phyloP scores from a whole-genome alignment of 2,797 vertebrate genomes.

The Mycteria americana region DNA sequence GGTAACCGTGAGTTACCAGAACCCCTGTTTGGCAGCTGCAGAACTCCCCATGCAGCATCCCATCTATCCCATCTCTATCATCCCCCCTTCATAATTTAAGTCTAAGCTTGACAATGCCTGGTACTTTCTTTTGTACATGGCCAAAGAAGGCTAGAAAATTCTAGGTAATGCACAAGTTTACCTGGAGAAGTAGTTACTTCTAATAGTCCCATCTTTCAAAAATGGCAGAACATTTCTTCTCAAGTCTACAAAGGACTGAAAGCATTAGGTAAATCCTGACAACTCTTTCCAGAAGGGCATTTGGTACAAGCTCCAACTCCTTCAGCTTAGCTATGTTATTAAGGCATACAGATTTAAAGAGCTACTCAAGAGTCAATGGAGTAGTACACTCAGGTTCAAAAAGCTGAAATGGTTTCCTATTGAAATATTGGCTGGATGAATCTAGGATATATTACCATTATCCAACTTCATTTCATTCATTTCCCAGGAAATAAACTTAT shows the following conservation, averaged over 20 bases:
- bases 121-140: not conserved
- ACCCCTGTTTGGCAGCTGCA: not conserved
- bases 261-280: slow-evolving; percentile 31
- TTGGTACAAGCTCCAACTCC: not conserved
- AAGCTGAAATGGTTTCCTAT: not conserved
- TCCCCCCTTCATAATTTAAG: not conserved
- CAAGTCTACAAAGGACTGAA: slow-evolving; percentile 34
- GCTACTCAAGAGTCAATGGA: not conserved
- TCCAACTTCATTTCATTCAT: not conserved
- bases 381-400: not conserved
- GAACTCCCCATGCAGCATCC: not conserved
- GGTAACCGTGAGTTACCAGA: not conserved
- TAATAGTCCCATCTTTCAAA: slow-evolving; percentile 15
- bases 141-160: not conserved
- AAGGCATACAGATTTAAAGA: slow-evolving; percentile 17
- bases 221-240: slow-evolving; percentile 22
- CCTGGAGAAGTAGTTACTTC: not conserved
- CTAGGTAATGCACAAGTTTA: slow-evolving; percentile 18
- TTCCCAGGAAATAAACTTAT: slow-evolving; percentile 6
- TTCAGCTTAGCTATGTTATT: not conserved
- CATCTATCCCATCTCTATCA: not conserved
- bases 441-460: not conserved
- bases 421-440: not conserved
- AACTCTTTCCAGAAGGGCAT: slow-evolving; percentile 53
- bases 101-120: not conserved